Evolutionary conservation across 2,113 vertebrate genomes (phyloP).

Genomic region (Cyprinus carpio): DNA sequence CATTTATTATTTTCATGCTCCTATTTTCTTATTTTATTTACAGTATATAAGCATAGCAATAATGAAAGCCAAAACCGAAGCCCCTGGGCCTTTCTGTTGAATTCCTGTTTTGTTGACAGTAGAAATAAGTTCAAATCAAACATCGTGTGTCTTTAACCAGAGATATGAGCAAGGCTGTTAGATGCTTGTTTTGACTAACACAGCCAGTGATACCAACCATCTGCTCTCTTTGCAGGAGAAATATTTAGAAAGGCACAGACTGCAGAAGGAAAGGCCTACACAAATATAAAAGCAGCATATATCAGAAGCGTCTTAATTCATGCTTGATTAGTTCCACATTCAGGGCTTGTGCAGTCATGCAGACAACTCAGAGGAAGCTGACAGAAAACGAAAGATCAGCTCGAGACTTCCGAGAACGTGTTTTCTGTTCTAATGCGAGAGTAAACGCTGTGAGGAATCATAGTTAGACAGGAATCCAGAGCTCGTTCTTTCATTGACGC

Average conservation of each 20-base stretch:
- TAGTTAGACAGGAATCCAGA: too few species aligned
- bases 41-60: neutral
- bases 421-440: constrained; percentile 32
- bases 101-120: neutral
- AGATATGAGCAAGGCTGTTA: constrained; percentile 64
- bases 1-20: too few species aligned
- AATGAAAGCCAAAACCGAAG: neutral
- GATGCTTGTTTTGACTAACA: constrained; percentile 72
- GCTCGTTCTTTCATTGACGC: too few species aligned
- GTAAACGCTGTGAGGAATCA: neutral
- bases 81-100: neutral
- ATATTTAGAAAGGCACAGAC: constrained; percentile 47
- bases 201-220: constrained; percentile 51
- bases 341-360: constrained; percentile 41
- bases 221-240: constrained; percentile 55
- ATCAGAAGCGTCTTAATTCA: constrained; percentile 47
- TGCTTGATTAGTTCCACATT: constrained; percentile 40
- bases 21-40: neutral
- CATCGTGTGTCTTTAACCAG: constrained; percentile 4
- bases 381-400: constrained; percentile 50
- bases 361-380: constrained; percentile 41
- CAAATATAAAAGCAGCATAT: neutral
- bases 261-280: constrained; percentile 48
- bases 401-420: neutral
- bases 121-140: neutral